Base-by-base conservation (phyloP, 2,888 invertebrate genomes). In the Eupithecia pulchellata region DNA sequence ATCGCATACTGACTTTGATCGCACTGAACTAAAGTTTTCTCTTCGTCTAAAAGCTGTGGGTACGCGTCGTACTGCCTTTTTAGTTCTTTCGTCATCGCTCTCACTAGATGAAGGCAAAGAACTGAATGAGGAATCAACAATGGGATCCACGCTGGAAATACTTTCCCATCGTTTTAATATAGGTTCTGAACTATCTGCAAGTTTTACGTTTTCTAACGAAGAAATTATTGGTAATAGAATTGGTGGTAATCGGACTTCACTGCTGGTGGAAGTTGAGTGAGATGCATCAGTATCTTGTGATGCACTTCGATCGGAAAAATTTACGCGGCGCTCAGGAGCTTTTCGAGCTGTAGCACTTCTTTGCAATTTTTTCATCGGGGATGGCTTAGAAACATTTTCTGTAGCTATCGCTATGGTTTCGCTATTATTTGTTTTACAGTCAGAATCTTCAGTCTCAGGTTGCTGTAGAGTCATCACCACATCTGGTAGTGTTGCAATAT, bases 211-310 rank as follows among this genome's bases (percentile, higher is more conserved):
- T 86, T 95, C 95, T 79, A 96, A 87, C 74, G 95, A 96, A 77
- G 96, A 95, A 75, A 96, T 95, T 69, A 96, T 96, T 36, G 96
- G 96, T 47, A 96, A 90, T 78, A 97, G 89, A 83, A 97, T 97
- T 4, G 97, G 97, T 11, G 97, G 97, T 60, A 97, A 89, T 83
- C 96, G 94, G 78, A 96, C 89, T 76, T 96, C 96, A 79, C 95
- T 95, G 76, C 94, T 95, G 1, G 95, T 95, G 0, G 95, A 95
- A 8, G 95, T 95, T 17, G 95, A 95, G 81, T 95, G 94, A 0
- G 96, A 96, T 39, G 92, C 95, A 78, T 96, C 96, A 0, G 95
- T 95, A 70, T 96, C 96, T 85, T 95, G 95, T 13, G 96, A 96
- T n/a, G 91, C 91, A 74, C 94, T 95, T 82, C 95, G 83, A 69